phyloP scores from a whole-genome alignment of 2,797 vertebrate genomes.

The Rhynchotus rufescens region DNA sequence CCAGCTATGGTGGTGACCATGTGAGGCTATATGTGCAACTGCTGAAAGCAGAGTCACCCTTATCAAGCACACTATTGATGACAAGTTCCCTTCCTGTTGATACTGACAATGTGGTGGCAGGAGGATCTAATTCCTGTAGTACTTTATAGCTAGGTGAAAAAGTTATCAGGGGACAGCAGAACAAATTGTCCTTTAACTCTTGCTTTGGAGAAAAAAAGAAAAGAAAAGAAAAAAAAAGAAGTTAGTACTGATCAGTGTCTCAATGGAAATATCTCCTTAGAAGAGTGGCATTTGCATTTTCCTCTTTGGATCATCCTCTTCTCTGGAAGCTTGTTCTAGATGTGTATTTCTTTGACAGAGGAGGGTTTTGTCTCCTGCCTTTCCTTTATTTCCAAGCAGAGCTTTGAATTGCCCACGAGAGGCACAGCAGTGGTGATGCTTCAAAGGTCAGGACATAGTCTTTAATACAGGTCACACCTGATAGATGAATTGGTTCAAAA shows the following conservation, averaged over 20 bases:
- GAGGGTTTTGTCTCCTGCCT: not conserved
- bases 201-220: not conserved
- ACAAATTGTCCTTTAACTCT: not conserved
- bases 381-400: not conserved
- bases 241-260: not conserved
- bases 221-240: not conserved
- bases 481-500: conserved; percentile 5
- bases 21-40: not conserved
- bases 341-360: not conserved
- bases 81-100: not conserved
- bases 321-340: not conserved
- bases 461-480: not conserved
- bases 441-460: not conserved
- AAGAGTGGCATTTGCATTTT: not conserved
- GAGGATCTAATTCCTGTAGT: not conserved
- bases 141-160: not conserved
- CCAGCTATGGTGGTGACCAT: not conserved
- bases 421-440: not conserved
- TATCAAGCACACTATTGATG: not conserved
- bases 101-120: not conserved
- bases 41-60: not conserved
- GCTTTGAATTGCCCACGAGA: not conserved
- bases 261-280: not conserved
- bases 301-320: not conserved
- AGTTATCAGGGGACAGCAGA: not conserved